Evolutionary conservation across 2,797 vertebrate genomes (phyloP), one percentile per base, ranked within the genome.

Genomic region (Channallabes apus): DNA sequence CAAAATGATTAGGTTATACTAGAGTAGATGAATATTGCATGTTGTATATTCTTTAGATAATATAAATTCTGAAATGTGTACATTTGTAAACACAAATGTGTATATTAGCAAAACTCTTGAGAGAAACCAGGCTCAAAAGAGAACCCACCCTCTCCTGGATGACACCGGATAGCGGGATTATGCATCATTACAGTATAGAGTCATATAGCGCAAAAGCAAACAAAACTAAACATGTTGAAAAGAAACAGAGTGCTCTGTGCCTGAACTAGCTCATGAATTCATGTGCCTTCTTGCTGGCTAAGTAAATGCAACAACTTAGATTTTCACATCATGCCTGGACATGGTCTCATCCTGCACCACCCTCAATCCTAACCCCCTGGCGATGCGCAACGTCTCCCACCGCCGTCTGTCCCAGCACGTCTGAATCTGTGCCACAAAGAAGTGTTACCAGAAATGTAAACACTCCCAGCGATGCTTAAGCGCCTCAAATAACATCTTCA

Each of bases 221-320:
- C 62, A 51, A 46, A 12, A 32, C 11, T 51, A 27, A 54, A 29
- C 20, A 41, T 67, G 79, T 29, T 54, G 24, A 67, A 80, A 80
- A 80, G 79, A 67, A 12, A 22, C 79, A 51, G 17, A 59, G 54
- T 58, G 58, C 7, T 89, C 82, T 85, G 24, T 71, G 84, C 82
- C 85, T 84, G 80, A 82, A 83, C 88, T 80, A 59, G 84, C 61
- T 59, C 38, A 41, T 41, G 59, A 86, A 85, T 87, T 88, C 91
- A 88, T 92, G 91, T 90, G 65, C 73, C 85, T 86, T 92, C 91
- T 91, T 93, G 91, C 84, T 84, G 84, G 69, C 86, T 92, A 91
- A 93, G 92, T 93, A 94, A 90, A 94, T 92, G 82, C 87, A 80
- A 89, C 89, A 82, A 38, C 78, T 85, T 87, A 89, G 86, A 89